These are phyloP conservation scores for Anodontia alba DNA, from an alignment of 2,888 invertebrate genomes.

Conservation along the genomic window DNA sequence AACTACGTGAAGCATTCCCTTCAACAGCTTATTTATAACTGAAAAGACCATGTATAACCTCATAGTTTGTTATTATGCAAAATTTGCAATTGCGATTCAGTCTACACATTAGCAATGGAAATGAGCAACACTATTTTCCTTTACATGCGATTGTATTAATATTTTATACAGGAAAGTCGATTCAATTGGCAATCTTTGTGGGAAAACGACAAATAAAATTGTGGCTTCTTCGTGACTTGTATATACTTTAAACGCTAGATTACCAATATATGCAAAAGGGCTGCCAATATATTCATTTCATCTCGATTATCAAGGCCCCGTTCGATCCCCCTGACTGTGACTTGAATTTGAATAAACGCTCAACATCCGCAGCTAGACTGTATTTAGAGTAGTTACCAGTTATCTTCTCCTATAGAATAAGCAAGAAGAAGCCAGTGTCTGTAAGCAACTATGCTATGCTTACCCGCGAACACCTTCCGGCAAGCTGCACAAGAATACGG, in stretches of 20 bases:
- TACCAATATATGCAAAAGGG: slow-evolving; percentile 64
- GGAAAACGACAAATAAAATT: slow-evolving; percentile 64
- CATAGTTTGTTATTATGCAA: slow-evolving; percentile 64
- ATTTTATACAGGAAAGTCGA: slow-evolving; percentile 63
- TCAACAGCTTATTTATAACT: slow-evolving; percentile 47
- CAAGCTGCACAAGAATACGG: no score
- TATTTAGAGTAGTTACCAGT: slow-evolving; percentile 10
- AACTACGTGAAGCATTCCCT: slow-evolving; percentile 6
- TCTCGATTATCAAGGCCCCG: slow-evolving; percentile 47
- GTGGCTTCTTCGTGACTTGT: slow-evolving; percentile 62
- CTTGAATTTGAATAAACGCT: slow-evolving; percentile 61
- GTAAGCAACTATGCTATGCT: neutral
- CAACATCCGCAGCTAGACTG: slow-evolving; percentile 24
- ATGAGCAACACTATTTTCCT: slow-evolving; percentile 57
- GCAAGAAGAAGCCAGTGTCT: neutral
- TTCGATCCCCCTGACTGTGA: slow-evolving; percentile 50
- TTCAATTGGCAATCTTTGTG: slow-evolving; percentile 57
- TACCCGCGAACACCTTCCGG: no score
- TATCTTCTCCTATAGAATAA: neutral
- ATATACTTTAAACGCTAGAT: slow-evolving; percentile 61
- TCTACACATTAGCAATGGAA: slow-evolving; percentile 67
- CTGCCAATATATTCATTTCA: slow-evolving; percentile 64
- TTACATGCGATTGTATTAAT: slow-evolving; percentile 66
- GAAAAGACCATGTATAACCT: slow-evolving; percentile 59
- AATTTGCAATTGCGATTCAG: slow-evolving; percentile 65